Evolutionary conservation across 2,113 vertebrate genomes (phyloP), one percentile per base, ranked within the genome.

Genomic region (Centropristis striata): DNA sequence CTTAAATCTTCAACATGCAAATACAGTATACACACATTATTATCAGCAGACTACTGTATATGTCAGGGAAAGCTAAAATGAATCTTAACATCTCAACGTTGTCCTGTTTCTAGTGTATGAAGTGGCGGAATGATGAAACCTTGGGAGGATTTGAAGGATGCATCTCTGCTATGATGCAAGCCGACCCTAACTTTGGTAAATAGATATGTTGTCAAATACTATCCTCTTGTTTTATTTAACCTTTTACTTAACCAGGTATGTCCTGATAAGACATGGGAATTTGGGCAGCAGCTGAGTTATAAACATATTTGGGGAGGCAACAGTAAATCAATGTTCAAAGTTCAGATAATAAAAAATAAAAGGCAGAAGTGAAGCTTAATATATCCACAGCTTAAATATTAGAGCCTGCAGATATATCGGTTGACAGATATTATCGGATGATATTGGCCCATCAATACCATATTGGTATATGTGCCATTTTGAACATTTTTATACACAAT

Each of bases 71-170:
- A 69, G 36, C 1, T 0, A 47, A 28, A 65, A 2, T 15, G 1
- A 10, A 12, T 21, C 5, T 16, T 25, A 23, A 63, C 6, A n/a
- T 65, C 2, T 59, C 9, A 2, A 2, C 27, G 32, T 9, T 75
- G 16, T 78, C 47, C 36, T 11, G 1, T 37, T 32, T 50, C 9
- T 77, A 99, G 98, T 99, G 97, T 3, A 94, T 95, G 1, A 96
- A 89, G 0, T 99, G 98, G 98, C 88, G 89, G 64, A 98, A 96
- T 16, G 92, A 99, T 81, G 89, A 95, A 55, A 95, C 81, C 44
- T 69, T 99, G 1, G 98, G 98, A 47, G 98, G 98, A 80, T 87
- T 99, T 10, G 97, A 98, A 50, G 96, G 95, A 53, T 97, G 96
- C 85, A 81, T 98, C 0, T 86, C 96, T 2, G 95, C 94, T 49